phyloP scores from a whole-genome alignment of 2,113 vertebrate genomes.

The Hypanus sabinus region DNA sequence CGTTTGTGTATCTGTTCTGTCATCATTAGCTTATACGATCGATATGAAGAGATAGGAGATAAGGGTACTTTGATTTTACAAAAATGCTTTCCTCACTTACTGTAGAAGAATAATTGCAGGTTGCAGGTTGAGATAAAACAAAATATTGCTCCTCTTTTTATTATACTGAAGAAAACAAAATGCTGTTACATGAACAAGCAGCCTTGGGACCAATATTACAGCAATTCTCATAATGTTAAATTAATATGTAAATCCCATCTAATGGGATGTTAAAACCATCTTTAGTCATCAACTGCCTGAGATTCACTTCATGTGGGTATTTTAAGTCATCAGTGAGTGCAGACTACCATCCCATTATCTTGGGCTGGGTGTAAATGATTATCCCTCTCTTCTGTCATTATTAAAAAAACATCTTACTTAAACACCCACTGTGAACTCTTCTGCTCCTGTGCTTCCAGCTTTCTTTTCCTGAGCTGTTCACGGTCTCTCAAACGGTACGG shows the following conservation, averaged over 20 bases:
- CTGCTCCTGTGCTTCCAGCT: slow-evolving; percentile 13
- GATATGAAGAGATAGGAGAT: neutral
- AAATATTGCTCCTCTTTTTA: neutral
- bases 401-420: neutral
- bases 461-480: slow-evolving; percentile 30
- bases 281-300: neutral
- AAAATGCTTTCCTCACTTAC: neutral
- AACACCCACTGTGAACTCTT: neutral
- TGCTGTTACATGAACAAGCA: neutral
- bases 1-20: neutral
- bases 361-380: neutral
- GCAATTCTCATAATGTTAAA: neutral
- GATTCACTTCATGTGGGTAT: neutral
- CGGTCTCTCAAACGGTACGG: slow-evolving; percentile 8
- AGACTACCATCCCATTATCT: neutral
- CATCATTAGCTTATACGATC: neutral
- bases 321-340: neutral
- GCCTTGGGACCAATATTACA: neutral
- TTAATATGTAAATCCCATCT: neutral
- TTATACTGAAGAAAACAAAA: neutral
- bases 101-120: neutral
- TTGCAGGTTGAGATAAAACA: neutral
- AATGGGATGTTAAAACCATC: neutral
- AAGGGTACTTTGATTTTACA: neutral
- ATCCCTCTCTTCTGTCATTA: too few relatives aligned